phyloP scores from a whole-genome alignment of 2,113 vertebrate species.

The Mystacornis crossleyi region DNA sequence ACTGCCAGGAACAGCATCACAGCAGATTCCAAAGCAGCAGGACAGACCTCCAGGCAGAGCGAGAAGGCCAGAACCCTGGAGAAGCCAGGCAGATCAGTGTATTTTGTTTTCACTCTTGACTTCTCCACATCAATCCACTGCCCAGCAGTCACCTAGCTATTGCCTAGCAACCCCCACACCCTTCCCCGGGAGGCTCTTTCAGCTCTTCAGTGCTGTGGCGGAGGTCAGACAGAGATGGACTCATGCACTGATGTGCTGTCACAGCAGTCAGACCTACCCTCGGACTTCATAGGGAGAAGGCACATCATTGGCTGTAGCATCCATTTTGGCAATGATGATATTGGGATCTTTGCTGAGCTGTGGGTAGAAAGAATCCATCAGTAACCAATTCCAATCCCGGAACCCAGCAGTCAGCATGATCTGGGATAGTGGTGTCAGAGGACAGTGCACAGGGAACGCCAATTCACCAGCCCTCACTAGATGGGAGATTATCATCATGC shows the following conservation, averaged over 20 bases:
- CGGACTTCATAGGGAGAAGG: constrained; percentile 94
- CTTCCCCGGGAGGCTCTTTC: background rate
- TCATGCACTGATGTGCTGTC: fast-evolving
- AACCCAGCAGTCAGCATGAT: background rate
- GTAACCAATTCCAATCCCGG: background rate
- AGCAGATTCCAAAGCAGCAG: background rate
- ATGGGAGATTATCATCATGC: background rate
- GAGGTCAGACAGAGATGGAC: background rate
- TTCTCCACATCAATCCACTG: background rate
- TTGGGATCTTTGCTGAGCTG: constrained; percentile 90
- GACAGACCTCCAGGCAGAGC: background rate
- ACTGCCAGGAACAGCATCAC: background rate
- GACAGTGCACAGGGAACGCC: background rate
- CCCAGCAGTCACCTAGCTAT: background rate
- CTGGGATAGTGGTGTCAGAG: background rate
- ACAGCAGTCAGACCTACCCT: constrained; percentile 80
- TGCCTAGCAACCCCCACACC: background rate
- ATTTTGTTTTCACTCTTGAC: background rate
- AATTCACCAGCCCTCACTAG: background rate
- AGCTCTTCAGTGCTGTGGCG: background rate
- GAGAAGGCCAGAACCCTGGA: background rate
- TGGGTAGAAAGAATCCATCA: constrained; percentile 5
- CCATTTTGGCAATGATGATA: constrained; percentile 97
- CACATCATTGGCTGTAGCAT: constrained; percentile 97
- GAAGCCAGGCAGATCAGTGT: background rate